Conservation (phyloP, 2,113 vertebrate genomes). For the Columba janthina region DNA sequence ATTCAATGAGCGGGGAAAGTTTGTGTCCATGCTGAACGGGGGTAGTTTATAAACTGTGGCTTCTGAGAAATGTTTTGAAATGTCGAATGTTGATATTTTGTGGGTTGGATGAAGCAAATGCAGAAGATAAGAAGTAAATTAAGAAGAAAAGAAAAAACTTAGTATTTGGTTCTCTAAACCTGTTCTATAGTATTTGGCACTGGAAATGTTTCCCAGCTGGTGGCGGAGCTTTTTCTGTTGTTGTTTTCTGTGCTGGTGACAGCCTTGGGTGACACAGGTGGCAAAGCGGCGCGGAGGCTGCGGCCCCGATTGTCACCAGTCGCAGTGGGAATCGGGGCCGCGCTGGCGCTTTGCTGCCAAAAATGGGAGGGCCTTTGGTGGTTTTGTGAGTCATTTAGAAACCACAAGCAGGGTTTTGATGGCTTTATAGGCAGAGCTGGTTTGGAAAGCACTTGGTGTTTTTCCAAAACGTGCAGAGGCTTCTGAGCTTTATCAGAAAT, state of each 20-base stretch:
- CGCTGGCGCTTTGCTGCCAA: background rate
- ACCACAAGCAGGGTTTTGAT: constrained; percentile 45
- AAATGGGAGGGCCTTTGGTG: background rate
- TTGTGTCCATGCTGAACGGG: background rate
- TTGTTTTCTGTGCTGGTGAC: background rate
- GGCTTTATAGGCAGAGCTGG: constrained; percentile 14
- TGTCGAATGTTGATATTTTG: constrained; percentile 19
- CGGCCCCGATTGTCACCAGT: background rate
- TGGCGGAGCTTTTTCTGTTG: background rate
- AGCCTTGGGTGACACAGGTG: constrained; percentile 1
- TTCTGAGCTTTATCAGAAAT: background rate
- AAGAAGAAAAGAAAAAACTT: background rate
- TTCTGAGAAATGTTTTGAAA: constrained; percentile 23
- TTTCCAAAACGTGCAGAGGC: background rate
- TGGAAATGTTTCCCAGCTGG: background rate
- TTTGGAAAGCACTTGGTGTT: background rate
- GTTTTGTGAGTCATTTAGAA: constrained; percentile 47
- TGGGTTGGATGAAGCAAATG: background rate
- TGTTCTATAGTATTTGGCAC: background rate
- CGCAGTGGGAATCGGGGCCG: background rate
- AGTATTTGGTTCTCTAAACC: background rate
- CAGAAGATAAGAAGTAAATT: background rate
- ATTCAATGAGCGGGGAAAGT: constrained; percentile 17
- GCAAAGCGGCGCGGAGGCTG: constrained; percentile 7
- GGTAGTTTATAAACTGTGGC: background rate